Evolutionary conservation across 2,113 vertebrate species (phyloP).

Genomic region (Deroptyus accipitrinus): DNA sequence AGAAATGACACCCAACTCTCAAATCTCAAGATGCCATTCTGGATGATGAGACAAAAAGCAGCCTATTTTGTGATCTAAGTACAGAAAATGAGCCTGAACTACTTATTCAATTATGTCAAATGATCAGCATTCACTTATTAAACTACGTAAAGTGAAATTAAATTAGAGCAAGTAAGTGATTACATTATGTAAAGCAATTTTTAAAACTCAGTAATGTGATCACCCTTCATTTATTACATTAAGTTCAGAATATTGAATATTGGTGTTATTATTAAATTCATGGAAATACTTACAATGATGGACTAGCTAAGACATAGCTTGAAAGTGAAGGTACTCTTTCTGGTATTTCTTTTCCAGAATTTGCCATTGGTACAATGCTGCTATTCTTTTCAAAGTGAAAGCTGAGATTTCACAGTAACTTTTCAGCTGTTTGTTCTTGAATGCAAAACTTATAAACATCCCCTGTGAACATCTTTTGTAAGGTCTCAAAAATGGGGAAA

Average conservation of each 20-base stretch:
- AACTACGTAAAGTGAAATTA: slow-evolving; percentile 46
- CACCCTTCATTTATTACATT: slow-evolving; percentile 24
- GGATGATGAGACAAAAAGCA: neutral
- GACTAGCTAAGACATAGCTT: neutral
- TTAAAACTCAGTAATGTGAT: slow-evolving; percentile 23
- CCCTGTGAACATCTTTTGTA: neutral
- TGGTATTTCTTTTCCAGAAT: neutral
- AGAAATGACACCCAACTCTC: neutral
- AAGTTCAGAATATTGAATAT: slow-evolving; percentile 19
- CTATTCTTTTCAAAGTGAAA: neutral
- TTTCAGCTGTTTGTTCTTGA: neutral
- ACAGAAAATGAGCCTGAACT: neutral
- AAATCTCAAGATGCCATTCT: neutral
- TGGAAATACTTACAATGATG: neutral
- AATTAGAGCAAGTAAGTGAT: slow-evolving; percentile 47
- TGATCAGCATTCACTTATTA: slow-evolving; percentile 52
- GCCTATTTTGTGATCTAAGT: neutral
- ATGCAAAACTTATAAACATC: neutral
- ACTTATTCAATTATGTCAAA: slow-evolving; percentile 50
- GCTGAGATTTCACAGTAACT: neutral
- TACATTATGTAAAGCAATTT: slow-evolving; percentile 43
- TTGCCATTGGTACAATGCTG: neutral
- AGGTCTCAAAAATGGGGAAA: neutral
- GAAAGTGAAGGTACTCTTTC: neutral
- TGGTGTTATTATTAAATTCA: neutral